phyloP scores from a whole-genome alignment of 2,888 invertebrate genomes.

The Oxystoma pomonae region DNA sequence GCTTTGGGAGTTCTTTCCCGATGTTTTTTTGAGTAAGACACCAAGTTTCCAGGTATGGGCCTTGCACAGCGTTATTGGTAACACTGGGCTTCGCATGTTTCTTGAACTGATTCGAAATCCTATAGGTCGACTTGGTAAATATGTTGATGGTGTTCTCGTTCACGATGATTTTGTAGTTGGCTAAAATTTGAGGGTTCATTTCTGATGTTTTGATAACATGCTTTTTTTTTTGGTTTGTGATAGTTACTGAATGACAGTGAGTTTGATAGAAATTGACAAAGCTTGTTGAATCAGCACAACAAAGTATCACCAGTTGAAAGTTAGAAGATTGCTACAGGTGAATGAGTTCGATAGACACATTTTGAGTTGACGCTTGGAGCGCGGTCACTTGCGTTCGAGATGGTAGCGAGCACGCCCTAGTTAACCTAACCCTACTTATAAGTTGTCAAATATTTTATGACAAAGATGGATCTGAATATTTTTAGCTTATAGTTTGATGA shows the following conservation, averaged over 20 bases:
- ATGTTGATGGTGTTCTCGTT: slow-evolving; percentile 30
- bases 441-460: too few species aligned
- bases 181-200: slow-evolving; percentile 11
- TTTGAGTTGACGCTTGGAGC: background rate
- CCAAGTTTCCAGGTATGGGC: slow-evolving; percentile 29
- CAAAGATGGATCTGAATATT: too few species aligned
- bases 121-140: slow-evolving; percentile 27
- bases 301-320: too few species aligned
- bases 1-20: slow-evolving; percentile 16
- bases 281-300: too few species aligned
- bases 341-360: too few species aligned
- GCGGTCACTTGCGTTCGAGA: background rate
- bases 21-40: slow-evolving; percentile 28
- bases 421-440: too few species aligned
- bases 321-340: too few species aligned
- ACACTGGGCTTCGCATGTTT: too few species aligned
- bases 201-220: slow-evolving; percentile 22
- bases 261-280: too few species aligned
- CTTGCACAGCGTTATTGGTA: slow-evolving; percentile 10
- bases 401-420: background rate
- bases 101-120: slow-evolving; percentile 11
- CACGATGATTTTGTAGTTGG: slow-evolving; percentile 30
- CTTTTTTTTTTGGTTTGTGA: slow-evolving; percentile 19
- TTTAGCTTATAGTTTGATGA: too few species aligned
- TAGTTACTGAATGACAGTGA: too few species aligned